phyloP scores from a whole-genome alignment of 1,140 invertebrate genomes.

The Aphelenchoides fujianensis region DNA sequence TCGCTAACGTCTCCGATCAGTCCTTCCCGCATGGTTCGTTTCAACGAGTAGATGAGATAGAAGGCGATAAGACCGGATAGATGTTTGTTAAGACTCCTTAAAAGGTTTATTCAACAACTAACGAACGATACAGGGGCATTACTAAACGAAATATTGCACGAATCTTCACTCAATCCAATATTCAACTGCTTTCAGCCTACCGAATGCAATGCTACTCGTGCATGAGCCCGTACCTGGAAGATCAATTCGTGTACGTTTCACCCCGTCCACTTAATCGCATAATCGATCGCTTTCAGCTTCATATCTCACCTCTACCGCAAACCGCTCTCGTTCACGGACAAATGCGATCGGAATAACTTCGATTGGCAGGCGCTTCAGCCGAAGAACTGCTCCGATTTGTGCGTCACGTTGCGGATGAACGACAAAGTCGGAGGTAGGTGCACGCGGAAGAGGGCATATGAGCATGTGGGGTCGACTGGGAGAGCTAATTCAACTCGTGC shows the following conservation, averaged over 20 bases:
- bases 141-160: not conserved
- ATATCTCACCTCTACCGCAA: conserved; percentile 57
- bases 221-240: conserved; percentile 60
- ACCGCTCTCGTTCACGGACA: conserved; percentile 53
- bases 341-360: conserved; percentile 57
- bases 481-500: not conserved
- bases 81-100: no score
- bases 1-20: conserved; percentile 54
- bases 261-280: conserved; percentile 56
- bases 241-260: conserved; percentile 58
- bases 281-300: conserved; percentile 52
- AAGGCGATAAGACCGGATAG: no score
- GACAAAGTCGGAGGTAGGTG: conserved; percentile 61
- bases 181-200: conserved; percentile 50
- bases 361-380: conserved; percentile 49
- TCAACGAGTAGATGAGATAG: no score
- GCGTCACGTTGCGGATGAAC: conserved; percentile 59
- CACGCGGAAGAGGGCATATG: no score
- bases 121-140: no score
- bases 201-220: conserved; percentile 59
- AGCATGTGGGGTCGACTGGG: no score
- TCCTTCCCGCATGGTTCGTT: conserved; percentile 23
- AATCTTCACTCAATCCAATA: not conserved
- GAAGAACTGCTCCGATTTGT: conserved; percentile 61
- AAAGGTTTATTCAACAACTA: no score